These are phyloP conservation scores for Folsomia candida DNA, from an alignment of 2,888 invertebrate species.

Conservation along the genomic window DNA sequence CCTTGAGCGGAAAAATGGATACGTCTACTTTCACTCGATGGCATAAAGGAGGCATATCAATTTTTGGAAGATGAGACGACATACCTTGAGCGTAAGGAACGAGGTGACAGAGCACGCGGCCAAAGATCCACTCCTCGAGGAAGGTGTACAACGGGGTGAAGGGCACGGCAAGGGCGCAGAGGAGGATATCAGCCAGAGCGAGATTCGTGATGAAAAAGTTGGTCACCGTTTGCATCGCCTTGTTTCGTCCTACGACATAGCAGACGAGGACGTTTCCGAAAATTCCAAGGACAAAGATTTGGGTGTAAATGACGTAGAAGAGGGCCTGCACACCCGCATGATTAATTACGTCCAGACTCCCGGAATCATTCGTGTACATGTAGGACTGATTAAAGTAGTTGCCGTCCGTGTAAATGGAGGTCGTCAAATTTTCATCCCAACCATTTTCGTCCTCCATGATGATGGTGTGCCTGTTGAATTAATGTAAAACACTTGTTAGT, in stretches of 20 bases:
- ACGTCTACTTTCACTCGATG: too few species aligned
- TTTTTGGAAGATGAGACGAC: too few species aligned
- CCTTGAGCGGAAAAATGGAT: slow-evolving; percentile 86
- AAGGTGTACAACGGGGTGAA: slow-evolving; percentile 95
- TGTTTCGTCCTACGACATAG: slow-evolving; percentile 87
- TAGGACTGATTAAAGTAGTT: slow-evolving; percentile 23
- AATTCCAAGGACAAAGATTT: slow-evolving; percentile 83
- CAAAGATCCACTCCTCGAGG: slow-evolving; percentile 87
- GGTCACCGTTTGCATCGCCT: slow-evolving; percentile 96
- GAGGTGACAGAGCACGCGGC: slow-evolving; percentile 82
- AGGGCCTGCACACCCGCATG: slow-evolving; percentile 68
- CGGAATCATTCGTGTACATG: slow-evolving; percentile 20
- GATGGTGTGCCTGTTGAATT: background rate
- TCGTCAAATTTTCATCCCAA: slow-evolving; percentile 11
- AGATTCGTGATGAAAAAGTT: slow-evolving; percentile 96
- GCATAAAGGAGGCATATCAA: too few species aligned
- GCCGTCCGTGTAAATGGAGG: slow-evolving; percentile 14
- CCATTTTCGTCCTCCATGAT: background rate
- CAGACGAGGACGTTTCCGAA: slow-evolving; percentile 89
- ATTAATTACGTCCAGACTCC: slow-evolving; percentile 61
- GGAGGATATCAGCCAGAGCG: slow-evolving; percentile 88
- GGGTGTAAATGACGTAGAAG: slow-evolving; percentile 72
- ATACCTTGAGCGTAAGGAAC: too few species aligned
- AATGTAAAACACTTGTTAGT: background rate
- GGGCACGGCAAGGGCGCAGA: slow-evolving; percentile 82